phyloP scores from a whole-genome alignment of 2,113 vertebrate genomes.

The Seriola dumerili region DNA sequence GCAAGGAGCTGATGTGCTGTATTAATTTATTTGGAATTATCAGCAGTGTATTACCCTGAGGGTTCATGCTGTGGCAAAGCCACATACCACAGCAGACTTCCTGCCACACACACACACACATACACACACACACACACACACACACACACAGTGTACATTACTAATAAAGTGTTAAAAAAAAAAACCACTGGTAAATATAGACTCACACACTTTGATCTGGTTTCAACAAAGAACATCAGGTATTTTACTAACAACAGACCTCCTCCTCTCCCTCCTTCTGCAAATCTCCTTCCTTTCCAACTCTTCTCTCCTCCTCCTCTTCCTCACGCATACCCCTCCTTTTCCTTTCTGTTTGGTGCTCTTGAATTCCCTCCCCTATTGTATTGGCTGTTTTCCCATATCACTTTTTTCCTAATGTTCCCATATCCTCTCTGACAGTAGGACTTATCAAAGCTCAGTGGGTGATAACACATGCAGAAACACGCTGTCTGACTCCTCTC shows the following conservation, averaged over 20 bases:
- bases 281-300: neutral
- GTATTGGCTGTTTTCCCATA: neutral
- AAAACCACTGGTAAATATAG: slow-evolving; percentile 13
- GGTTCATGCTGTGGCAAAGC: slow-evolving; percentile 33
- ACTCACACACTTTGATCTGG: slow-evolving; percentile 26
- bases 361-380: neutral
- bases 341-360: slow-evolving; percentile 2
- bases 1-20: neutral
- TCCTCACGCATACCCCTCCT: slow-evolving; percentile 7
- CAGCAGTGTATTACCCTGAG: slow-evolving; percentile 5
- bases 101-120: slow-evolving; percentile 17
- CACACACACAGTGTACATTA: neutral
- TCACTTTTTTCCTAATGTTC: neutral
- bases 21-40: slow-evolving; percentile 74
- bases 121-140: slow-evolving; percentile 8
- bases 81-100: slow-evolving; percentile 64
- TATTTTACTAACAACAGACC: slow-evolving; percentile 12
- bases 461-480: neutral
- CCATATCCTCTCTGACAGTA: neutral
- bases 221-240: slow-evolving; percentile 19
- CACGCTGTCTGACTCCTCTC: neutral
- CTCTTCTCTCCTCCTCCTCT: neutral
- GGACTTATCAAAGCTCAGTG: neutral
- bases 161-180: slow-evolving; percentile 14
- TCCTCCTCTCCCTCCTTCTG: neutral